Conservation (phyloP, 1,140 invertebrate species). For the Copidosoma floridanum region DNA sequence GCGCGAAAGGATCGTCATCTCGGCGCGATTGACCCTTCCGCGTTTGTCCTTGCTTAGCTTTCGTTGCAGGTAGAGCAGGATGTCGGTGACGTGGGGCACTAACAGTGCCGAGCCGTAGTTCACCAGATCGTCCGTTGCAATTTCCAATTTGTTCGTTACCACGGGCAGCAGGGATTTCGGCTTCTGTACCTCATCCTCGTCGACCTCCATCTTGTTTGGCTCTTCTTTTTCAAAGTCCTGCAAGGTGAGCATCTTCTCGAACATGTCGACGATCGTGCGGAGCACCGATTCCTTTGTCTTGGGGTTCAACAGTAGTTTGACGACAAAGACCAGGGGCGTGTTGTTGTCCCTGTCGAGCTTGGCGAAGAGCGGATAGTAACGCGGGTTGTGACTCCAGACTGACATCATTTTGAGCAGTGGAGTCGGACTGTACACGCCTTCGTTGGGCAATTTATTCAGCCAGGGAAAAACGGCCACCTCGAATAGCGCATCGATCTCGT, state of each 20-base stretch:
- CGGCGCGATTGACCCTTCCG: conserved; percentile 64
- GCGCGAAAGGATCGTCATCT: conserved; percentile 77
- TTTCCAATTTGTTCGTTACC: conserved; percentile 33
- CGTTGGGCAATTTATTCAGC: conserved; percentile 71
- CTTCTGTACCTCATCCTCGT: conserved; percentile 40
- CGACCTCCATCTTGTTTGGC: conserved; percentile 43
- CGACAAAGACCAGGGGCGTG: conserved; percentile 65
- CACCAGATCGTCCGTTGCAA: conserved; percentile 44
- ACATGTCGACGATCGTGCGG: conserved; percentile 72
- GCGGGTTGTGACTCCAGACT: conserved; percentile 73
- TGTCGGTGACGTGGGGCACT: conserved; percentile 68
- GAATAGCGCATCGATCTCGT: conserved; percentile 76
- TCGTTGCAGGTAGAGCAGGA: conserved; percentile 71
- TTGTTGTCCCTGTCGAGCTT: conserved; percentile 57
- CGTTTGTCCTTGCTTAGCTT: conserved; percentile 61
- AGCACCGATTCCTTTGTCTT: conserved; percentile 68
- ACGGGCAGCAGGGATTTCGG: conserved; percentile 31
- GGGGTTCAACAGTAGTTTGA: conserved; percentile 67
- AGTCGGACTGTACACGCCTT: conserved; percentile 82
- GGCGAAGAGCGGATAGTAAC: conserved; percentile 71
- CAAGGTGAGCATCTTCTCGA: conserved; percentile 75
- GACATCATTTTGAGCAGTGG: conserved; percentile 75
- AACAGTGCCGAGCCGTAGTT: conserved; percentile 75
- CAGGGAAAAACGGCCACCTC: conserved; percentile 79
- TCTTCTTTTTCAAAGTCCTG: conserved; percentile 59